phyloP scores from a whole-genome alignment of 2,888 invertebrate genomes.

The Epiblema foenella region DNA sequence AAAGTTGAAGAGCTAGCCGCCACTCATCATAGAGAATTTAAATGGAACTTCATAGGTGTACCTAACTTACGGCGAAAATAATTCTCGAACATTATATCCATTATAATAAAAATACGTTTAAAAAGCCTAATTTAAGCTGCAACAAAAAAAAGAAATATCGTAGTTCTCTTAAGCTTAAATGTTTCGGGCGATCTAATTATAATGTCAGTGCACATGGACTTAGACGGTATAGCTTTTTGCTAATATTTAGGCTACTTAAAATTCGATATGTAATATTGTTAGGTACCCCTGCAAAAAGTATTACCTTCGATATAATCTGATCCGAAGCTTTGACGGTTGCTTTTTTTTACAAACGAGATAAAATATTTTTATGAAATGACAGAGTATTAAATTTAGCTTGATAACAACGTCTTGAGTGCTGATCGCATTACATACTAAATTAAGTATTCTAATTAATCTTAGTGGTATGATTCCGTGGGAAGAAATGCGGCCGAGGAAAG shows the following conservation, averaged over 20 bases:
- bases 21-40: conserved; percentile 74
- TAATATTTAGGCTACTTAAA: conserved; percentile 60
- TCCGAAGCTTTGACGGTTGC: conserved; percentile 66
- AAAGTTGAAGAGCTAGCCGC: conserved; percentile 82
- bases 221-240: conserved; percentile 77
- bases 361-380: conserved; percentile 82
- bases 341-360: conserved; percentile 69
- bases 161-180: conserved; percentile 80
- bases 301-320: conserved; percentile 71
- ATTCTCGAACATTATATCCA: conserved; percentile 77
- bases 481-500: conserved; percentile 64
- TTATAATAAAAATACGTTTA: conserved; percentile 77
- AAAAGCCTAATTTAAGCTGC: conserved; percentile 82
- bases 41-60: conserved; percentile 82
- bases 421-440: conserved; percentile 68
- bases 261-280: conserved; percentile 66
- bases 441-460: conserved; percentile 60
- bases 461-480: conserved; percentile 60
- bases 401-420: conserved; percentile 58
- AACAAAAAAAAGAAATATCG: conserved; percentile 74
- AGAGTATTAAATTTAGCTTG: conserved; percentile 78
- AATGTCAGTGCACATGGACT: conserved; percentile 80
- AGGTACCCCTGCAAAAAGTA: conserved; percentile 71
- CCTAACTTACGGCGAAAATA: conserved; percentile 78
- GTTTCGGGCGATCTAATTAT: conserved; percentile 77